Evolutionary conservation across 2,797 vertebrate genomes (phyloP).

Genomic region (Hippocampus kuda): DNA sequence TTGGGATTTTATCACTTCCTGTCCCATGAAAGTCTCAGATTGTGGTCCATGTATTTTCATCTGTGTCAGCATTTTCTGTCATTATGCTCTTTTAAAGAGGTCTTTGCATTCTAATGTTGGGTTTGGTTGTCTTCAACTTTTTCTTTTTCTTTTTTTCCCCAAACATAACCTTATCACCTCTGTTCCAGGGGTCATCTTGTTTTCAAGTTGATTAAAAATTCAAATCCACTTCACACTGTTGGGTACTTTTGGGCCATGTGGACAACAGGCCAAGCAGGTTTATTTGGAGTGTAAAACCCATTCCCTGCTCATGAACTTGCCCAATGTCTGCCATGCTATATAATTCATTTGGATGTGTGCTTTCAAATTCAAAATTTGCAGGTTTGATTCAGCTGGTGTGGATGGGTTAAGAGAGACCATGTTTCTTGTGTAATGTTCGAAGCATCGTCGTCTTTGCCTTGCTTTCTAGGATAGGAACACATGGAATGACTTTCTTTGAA

Average conservation of each 20-base stretch:
- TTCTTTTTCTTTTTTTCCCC: background rate
- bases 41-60: slow-evolving; percentile 53
- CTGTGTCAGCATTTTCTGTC: slow-evolving; percentile 53
- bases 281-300: slow-evolving; percentile 1
- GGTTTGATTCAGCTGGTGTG: background rate
- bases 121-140: slow-evolving; percentile 15
- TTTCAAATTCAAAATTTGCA: background rate
- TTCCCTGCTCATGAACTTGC: background rate
- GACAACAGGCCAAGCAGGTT: background rate
- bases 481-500: background rate
- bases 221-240: background rate
- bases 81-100: slow-evolving; percentile 39
- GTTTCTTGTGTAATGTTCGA: background rate
- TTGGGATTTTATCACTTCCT: slow-evolving; percentile 70
- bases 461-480: slow-evolving; percentile 4
- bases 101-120: slow-evolving; percentile 34
- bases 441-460: background rate
- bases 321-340: background rate
- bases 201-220: background rate
- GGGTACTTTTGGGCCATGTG: background rate
- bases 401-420: too few species aligned
- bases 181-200: background rate
- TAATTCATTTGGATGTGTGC: background rate
- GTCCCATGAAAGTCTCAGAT: slow-evolving; percentile 58
- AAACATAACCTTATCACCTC: background rate